Evolutionary conservation across 2,888 invertebrate genomes (phyloP), one percentile per base, ranked within the genome.

Genomic region (Belgica antarctica): DNA sequence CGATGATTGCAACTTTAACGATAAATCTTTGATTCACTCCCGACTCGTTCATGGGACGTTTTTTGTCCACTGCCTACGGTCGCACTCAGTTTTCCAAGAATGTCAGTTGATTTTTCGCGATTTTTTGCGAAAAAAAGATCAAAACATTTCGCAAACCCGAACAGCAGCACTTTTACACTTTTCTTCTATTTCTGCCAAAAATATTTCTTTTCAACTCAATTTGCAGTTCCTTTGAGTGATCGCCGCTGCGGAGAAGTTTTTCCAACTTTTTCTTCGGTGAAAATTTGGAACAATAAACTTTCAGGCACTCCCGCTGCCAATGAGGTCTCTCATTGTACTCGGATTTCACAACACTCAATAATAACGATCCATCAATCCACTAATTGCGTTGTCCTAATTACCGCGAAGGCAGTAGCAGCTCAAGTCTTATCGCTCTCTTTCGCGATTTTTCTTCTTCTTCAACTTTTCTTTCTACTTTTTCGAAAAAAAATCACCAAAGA

Each of bases 381-480:
- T 63, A 63, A 63, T 63, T 61, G 25, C 19, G 24, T n/a, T 41
- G 41, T 41, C 41, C 41, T 41, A n/a, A 41, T 41, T 41, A 12
- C 41, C 41, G 41, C 15, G 41, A 41, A 41, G 41, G 7, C 31
- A 10, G 10, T 7, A 31, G 31, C 31, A 31, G 31, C 31, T 10
- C 4, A 41, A 41, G 15, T 41, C 41, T 41, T 41, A 41, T 41
- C 41, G 34, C 19, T 57, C 17, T 17, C 17, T 57, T 57, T n/a
- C n/a, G n/a, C 10, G 8, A n/a, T 24, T 57, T 17, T 57, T 57
- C 10, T 19, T 22, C 8, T 57, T 57, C 2, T 57, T 12, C 34
- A 12, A 31, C n/a, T n/a, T 41, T 41, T 41, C 15, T n/a, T 41
- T 31, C 10, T 31, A 7, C 10, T 10, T 31, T 4, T 10, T 31